Percentiles rank a stretch among this genome's conserved stretches.
Evolutionary conservation across 2,113 vertebrate species (phyloP).

Genomic region (Lophotis ruficrista): DNA sequence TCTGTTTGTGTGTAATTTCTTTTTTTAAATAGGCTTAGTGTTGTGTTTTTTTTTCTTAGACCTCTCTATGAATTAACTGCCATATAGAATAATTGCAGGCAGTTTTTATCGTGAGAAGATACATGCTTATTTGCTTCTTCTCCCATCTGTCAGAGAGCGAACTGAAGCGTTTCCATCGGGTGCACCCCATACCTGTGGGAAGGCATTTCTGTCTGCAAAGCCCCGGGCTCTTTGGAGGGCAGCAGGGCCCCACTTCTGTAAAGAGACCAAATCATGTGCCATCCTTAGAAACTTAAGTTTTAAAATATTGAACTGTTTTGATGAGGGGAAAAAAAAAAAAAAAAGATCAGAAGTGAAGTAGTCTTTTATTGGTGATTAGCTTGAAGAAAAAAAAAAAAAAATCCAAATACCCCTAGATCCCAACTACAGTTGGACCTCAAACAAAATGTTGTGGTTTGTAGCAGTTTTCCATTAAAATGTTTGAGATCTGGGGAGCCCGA

Average conservation of each 20-base stretch:
- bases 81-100: neutral
- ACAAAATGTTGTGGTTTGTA: neutral
- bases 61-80: neutral
- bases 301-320: neutral
- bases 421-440: neutral
- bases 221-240: neutral
- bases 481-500: neutral
- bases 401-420: neutral
- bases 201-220: neutral
- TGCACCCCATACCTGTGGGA: neutral
- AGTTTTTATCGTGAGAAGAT: neutral
- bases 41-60: neutral
- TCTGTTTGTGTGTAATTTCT: neutral
- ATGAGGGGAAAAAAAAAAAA: too few relatives aligned
- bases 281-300: neutral
- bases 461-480: neutral
- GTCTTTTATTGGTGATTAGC: neutral
- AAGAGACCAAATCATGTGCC: neutral
- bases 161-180: fast-evolving
- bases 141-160: neutral
- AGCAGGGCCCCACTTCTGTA: neutral
- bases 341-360: neutral
- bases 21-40: neutral
- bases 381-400: too few relatives aligned
- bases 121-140: neutral